A percentile compares a stretch with the other conserved stretches of the same genome.
These are phyloP conservation scores for Embidobia sp. DNA, from an alignment of 2,888 invertebrate species.

Conservation along the genomic window DNA sequence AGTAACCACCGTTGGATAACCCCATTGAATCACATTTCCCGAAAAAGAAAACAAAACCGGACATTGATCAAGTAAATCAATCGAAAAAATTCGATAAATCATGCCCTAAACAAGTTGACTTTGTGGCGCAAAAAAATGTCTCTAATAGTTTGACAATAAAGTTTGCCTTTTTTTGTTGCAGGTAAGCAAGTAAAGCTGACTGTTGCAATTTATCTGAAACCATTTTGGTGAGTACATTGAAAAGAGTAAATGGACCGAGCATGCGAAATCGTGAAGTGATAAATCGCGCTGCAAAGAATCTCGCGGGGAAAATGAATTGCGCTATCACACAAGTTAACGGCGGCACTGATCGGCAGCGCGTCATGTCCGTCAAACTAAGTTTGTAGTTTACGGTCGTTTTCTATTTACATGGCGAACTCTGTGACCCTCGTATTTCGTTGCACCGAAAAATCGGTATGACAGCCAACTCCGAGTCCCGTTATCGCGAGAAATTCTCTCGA, in stretches of 20 bases:
- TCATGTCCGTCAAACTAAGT: conserved; percentile 44
- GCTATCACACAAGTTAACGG: conserved; percentile 5
- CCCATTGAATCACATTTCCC: too few relatives aligned
- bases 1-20: too few relatives aligned
- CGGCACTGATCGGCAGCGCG: conserved; percentile 30
- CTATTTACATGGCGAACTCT: conserved; percentile 47
- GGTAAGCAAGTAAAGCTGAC: conserved; percentile 13
- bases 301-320: conserved; percentile 22
- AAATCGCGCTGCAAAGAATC: conserved; percentile 15
- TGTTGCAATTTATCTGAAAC: neutral
- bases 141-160: too few relatives aligned
- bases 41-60: too few relatives aligned
- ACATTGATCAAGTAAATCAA: too few relatives aligned
- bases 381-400: conserved; percentile 39
- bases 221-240: neutral
- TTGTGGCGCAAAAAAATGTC: too few relatives aligned
- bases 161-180: neutral
- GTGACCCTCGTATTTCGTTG: conserved; percentile 51
- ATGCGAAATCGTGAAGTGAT: conserved; percentile 11
- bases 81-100: too few relatives aligned
- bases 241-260: conserved; percentile 2
- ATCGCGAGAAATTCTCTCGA: conserved; percentile 43
- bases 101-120: too few relatives aligned
- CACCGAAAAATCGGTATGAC: conserved; percentile 50
- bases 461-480: conserved; percentile 48